Evolutionary conservation across 1,140 invertebrate species (phyloP).

Genomic region (Samia ricini): DNA sequence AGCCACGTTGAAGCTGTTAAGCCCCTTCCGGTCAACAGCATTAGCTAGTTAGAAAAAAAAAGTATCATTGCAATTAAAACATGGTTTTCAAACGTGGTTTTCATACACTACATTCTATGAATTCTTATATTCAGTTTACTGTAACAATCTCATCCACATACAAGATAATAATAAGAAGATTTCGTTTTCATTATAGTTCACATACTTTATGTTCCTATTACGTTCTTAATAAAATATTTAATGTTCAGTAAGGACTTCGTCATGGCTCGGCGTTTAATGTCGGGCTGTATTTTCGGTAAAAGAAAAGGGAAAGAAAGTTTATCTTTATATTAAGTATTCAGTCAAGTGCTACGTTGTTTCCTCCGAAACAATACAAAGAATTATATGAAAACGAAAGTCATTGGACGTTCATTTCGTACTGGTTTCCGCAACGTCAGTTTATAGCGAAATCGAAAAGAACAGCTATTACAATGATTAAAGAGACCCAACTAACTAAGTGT

Average conservation of each 20-base stretch:
- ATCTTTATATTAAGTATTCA: conserved; percentile 28
- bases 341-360: conserved; percentile 26
- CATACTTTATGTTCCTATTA: background rate
- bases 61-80: too few relatives aligned
- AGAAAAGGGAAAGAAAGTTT: conserved; percentile 27
- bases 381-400: conserved; percentile 45
- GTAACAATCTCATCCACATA: background rate
- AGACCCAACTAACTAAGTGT: too few relatives aligned
- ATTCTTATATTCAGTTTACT: background rate
- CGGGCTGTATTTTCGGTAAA: background rate
- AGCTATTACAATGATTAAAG: too few relatives aligned
- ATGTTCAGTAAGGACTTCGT: background rate
- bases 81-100: too few relatives aligned
- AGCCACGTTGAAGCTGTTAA: too few relatives aligned
- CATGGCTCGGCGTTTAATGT: background rate
- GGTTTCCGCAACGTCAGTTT: conserved; percentile 24
- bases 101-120: background rate
- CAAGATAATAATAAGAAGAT: background rate
- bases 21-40: too few relatives aligned
- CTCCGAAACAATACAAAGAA: conserved; percentile 36
- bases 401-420: conserved; percentile 43
- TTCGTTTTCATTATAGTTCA: background rate
- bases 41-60: too few relatives aligned
- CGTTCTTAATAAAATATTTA: background rate
- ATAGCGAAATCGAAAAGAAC: background rate